Evolutionary conservation across 1,140 invertebrate genomes (phyloP).

Genomic region (Eubasilissa regina): DNA sequence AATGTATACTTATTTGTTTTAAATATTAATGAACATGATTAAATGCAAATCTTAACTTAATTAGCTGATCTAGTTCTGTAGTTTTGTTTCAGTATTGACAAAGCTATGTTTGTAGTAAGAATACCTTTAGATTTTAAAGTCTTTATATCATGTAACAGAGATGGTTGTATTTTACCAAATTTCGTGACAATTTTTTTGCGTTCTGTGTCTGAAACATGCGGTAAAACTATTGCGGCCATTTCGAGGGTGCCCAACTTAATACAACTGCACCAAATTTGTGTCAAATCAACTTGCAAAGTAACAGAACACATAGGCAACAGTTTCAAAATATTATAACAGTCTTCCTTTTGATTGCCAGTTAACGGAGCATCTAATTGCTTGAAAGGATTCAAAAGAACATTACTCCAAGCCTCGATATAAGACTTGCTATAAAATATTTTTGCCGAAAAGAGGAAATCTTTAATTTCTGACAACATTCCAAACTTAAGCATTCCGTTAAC

Average conservation of each 20-base stretch:
- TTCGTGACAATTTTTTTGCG: slow-evolving; percentile 41
- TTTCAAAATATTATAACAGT: slow-evolving; percentile 69
- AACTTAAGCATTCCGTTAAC: slow-evolving; percentile 64
- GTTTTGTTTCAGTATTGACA: slow-evolving; percentile 54
- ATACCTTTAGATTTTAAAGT: slow-evolving; percentile 53
- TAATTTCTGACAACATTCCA: slow-evolving; percentile 66
- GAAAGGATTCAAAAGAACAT: slow-evolving; percentile 68
- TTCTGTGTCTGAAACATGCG: slow-evolving; percentile 54
- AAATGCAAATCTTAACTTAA: background rate
- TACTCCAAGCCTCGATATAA: slow-evolving; percentile 67
- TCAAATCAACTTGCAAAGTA: slow-evolving; percentile 67
- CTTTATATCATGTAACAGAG: slow-evolving; percentile 52
- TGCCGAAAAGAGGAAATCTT: slow-evolving; percentile 66
- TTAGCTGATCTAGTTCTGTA: slow-evolving; percentile 12
- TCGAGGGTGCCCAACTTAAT: slow-evolving; percentile 67
- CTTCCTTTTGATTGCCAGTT: slow-evolving; percentile 66
- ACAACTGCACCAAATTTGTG: slow-evolving; percentile 69
- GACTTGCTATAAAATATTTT: slow-evolving; percentile 63
- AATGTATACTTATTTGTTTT: no score
- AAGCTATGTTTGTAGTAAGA: slow-evolving; percentile 49
- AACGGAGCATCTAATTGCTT: slow-evolving; percentile 69
- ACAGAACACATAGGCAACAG: slow-evolving; percentile 68
- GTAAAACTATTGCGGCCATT: slow-evolving; percentile 67
- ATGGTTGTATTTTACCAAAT: slow-evolving; percentile 56
- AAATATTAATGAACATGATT: no score